These are phyloP conservation scores for Cotesia vestalis DNA, from an alignment of 1,140 invertebrate genomes.

Conservation along the genomic window DNA sequence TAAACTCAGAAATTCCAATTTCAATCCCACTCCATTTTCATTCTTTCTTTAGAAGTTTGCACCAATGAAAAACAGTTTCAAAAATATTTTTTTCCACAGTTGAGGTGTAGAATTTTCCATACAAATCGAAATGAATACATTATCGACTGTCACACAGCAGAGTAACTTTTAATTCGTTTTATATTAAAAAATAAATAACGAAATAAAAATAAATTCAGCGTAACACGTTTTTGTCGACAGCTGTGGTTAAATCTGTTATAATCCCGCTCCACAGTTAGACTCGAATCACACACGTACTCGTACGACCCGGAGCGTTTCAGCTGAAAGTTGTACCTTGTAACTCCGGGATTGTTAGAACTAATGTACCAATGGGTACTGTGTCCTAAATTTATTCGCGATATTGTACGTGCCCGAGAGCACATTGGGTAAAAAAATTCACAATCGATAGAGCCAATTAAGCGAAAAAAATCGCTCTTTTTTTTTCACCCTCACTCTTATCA, in stretches of 20 bases:
- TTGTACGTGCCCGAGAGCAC: not conserved
- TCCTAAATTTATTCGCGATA: not conserved
- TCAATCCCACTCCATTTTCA: no score
- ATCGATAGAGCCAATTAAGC: not conserved
- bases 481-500: no score
- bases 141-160: no score
- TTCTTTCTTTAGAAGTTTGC: no score
- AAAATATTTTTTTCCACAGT: no score
- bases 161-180: no score
- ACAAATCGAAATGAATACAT: no score
- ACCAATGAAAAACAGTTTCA: no score
- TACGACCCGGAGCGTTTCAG: not conserved
- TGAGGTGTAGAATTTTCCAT: no score
- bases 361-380: not conserved
- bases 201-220: not conserved
- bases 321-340: not conserved
- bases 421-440: not conserved
- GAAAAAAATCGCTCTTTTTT: not conserved
- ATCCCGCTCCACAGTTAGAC: not conserved
- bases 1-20: no score
- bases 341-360: not conserved
- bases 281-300: not conserved
- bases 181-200: no score
- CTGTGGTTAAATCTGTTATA: constrained; percentile 13
- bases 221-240: not conserved